A percentile compares a stretch with the other conserved stretches of the same genome.
Evolutionary conservation across 2,888 invertebrate genomes (phyloP).

Genomic region (Caenorhabditis sinica): DNA sequence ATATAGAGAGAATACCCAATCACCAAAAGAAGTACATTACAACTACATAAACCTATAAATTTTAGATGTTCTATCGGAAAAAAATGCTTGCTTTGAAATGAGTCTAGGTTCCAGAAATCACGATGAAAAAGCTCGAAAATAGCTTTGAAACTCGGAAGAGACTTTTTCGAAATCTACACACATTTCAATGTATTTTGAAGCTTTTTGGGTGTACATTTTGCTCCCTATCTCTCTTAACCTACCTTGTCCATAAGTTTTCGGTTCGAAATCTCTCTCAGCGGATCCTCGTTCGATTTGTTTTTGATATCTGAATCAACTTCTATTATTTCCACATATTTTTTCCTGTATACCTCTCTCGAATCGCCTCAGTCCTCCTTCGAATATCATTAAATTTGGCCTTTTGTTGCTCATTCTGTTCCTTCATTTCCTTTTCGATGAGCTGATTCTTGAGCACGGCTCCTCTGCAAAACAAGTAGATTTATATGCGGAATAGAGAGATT

Average conservation of each 20-base stretch:
- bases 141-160: too few species aligned
- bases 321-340: background rate
- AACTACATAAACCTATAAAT: too few species aligned
- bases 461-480: conserved; percentile 85
- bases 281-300: conserved; percentile 72
- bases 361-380: conserved; percentile 95
- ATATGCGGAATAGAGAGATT: too few species aligned
- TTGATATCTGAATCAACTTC: conserved; percentile 70
- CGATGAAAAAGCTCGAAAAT: too few species aligned
- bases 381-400: conserved; percentile 92
- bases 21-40: too few species aligned
- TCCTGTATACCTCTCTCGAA: conserved; percentile 84
- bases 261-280: conserved; percentile 66
- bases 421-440: conserved; percentile 92
- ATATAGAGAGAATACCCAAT: background rate
- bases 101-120: background rate
- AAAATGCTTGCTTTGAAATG: too few species aligned
- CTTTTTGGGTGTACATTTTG: too few species aligned
- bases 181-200: too few species aligned
- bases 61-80: too few species aligned
- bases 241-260: conserved; percentile 82
- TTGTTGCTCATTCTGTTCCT: conserved; percentile 92
- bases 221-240: background rate
- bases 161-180: too few species aligned
- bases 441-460: conserved; percentile 97